phyloP scores from a whole-genome alignment of 2,888 invertebrate species.

The Ferrisia virgata region DNA sequence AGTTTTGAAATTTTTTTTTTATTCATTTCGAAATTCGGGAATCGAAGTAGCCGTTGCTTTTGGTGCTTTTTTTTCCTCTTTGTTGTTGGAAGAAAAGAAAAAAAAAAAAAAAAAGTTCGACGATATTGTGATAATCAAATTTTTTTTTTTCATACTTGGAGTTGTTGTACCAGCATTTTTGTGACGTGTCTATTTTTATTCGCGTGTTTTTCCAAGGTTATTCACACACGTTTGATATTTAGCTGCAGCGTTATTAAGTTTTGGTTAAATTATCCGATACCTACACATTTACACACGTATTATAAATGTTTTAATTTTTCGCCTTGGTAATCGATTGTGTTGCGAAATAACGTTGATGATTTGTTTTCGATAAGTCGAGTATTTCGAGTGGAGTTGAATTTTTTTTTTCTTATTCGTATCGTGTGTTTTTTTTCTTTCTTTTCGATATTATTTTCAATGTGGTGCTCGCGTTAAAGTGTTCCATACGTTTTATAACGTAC shows the following conservation, averaged over 20 bases:
- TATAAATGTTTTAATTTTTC: neutral
- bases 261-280: neutral
- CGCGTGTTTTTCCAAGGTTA: neutral
- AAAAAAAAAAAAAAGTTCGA: neutral
- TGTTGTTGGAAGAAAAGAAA: too few relatives aligned
- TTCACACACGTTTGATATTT: neutral
- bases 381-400: too few relatives aligned
- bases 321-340: neutral
- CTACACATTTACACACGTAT: neutral
- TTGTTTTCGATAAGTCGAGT: too few relatives aligned
- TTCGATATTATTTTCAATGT: neutral
- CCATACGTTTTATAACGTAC: neutral
- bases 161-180: neutral
- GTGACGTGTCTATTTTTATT: neutral
- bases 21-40: neutral
- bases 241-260: neutral
- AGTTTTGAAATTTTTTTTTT: too few relatives aligned
- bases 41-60: neutral
- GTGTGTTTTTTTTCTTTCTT: too few relatives aligned
- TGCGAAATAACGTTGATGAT: neutral
- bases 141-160: too few relatives aligned
- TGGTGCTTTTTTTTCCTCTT: neutral
- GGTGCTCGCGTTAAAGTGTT: neutral
- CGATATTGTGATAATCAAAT: conserved; percentile 12
- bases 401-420: too few relatives aligned